Evolutionary conservation across 2,888 invertebrate species (phyloP), one percentile per base, ranked within the genome.

Genomic region (Sceliomorpha sp.): DNA sequence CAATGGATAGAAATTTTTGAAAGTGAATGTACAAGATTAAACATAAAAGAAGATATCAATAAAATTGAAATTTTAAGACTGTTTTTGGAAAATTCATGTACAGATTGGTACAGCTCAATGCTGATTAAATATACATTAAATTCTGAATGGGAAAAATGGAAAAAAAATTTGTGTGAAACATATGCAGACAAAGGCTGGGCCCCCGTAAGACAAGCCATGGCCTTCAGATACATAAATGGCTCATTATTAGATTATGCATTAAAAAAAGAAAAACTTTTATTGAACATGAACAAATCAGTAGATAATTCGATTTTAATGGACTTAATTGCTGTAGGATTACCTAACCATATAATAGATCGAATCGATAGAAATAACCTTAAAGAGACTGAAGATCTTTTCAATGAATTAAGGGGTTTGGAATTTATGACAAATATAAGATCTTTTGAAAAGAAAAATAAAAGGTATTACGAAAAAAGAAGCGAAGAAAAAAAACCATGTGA

Each of bases 391-490:
- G 78, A 82, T 39, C 47, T 84, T 13, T 80, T 72, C 40, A 82
- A 81, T 73, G 77, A 81, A 50, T 47, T 83, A 26, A 70, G 80
- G 42, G 75, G 72, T 63, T 59, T 78, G 6, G 80, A 84, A 77
- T 76, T 81, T 40, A 29, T 79, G 40, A 45, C 40, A 10, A 50
- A 58, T 34, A 76, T 69, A 36, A 75, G 58, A 58, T 12, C 17
- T 26, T 63, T 31, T 12, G 39, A 63, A 29, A 70, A 60, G 59
- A 70, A 55, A 42, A 60, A 37, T 42, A 50, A 50, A 72, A 76
- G 72, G 66, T 29, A 15, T 20, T 9, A 48, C 3, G 68, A 74
- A 32, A 72, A 75, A 27, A 9, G 1, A 32, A 27, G 31, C 29
- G 34, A 17, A 37, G 31, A 48, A 48, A 48, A 48, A 39, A 48